Evolutionary conservation across 2,797 vertebrate genomes (phyloP).

Genomic region (Mormyrus proboscirostris): DNA sequence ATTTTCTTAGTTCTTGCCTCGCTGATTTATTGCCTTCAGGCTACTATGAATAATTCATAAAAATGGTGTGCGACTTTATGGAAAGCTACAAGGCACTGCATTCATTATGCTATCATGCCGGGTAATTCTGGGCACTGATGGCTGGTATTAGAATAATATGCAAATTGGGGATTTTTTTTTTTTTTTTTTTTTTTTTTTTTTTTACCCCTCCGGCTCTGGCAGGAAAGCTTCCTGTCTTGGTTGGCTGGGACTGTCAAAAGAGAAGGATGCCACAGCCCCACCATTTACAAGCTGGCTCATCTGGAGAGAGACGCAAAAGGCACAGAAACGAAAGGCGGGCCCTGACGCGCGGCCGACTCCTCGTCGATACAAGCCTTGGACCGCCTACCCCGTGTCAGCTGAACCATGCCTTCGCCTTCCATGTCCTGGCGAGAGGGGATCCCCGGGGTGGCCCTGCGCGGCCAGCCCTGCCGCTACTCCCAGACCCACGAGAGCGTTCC

Average conservation of each 20-base stretch:
- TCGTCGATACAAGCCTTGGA: not conserved
- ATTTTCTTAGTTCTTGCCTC: conserved; percentile 87
- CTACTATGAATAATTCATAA: conserved; percentile 86
- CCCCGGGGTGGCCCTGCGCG: not conserved
- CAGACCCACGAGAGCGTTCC: not conserved
- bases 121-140: conserved; percentile 73
- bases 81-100: conserved; percentile 73
- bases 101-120: conserved; percentile 78
- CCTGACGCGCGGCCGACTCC: too few relatives aligned
- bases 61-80: conserved; percentile 75
- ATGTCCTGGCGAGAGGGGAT: not conserved
- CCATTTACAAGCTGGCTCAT: conserved; percentile 59
- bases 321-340: conserved; percentile 4
- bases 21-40: conserved; percentile 87
- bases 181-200: conserved; percentile 30
- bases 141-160: conserved; percentile 75
- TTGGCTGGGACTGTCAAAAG: conserved; percentile 49
- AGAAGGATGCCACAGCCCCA: conserved; percentile 52
- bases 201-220: conserved; percentile 57
- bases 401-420: not conserved
- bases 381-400: not conserved
- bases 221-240: conserved; percentile 56
- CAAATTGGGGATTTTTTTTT: conserved; percentile 65
- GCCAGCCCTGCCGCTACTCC: not conserved
- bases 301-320: conserved; percentile 48